Evolutionary conservation across 2,888 invertebrate genomes (phyloP).

Genomic region (Alentia gelatinosa): DNA sequence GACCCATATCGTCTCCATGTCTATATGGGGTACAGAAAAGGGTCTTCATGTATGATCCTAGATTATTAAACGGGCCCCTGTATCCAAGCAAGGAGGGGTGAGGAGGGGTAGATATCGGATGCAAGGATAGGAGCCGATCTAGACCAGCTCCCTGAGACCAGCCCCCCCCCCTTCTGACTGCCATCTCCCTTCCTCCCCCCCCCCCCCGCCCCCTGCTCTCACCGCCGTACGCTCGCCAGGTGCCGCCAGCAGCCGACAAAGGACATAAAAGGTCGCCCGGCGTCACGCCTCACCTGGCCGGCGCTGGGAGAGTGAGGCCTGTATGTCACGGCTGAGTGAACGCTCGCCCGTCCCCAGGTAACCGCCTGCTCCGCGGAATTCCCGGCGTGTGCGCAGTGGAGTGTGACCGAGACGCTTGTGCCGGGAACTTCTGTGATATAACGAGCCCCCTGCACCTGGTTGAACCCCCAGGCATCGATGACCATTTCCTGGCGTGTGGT

Average conservation of each 20-base stretch:
- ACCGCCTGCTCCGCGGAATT: neutral
- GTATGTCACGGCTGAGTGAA: neutral
- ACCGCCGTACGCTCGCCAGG: neutral
- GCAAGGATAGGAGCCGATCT: too few relatives aligned
- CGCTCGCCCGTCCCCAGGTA: neutral
- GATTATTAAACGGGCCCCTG: too few relatives aligned
- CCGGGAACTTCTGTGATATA: neutral
- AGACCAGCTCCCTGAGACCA: too few relatives aligned
- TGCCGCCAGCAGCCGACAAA: neutral
- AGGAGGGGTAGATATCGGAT: too few relatives aligned
- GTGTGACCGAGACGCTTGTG: neutral
- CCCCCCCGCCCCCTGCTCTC: neutral
- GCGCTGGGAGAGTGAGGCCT: neutral
- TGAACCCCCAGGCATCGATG: too few relatives aligned
- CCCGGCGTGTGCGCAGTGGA: neutral
- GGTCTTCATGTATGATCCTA: too few relatives aligned
- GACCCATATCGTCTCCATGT: too few relatives aligned
- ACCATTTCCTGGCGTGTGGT: too few relatives aligned
- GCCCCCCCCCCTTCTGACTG: too few relatives aligned
- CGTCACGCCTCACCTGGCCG: neutral
- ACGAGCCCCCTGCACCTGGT: neutral
- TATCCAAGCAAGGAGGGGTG: too few relatives aligned
- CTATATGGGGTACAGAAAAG: too few relatives aligned
- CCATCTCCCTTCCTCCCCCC: neutral
- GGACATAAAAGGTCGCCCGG: neutral